These are phyloP conservation scores for Phania funesta DNA, from an alignment of 2,888 invertebrate genomes.

Conservation along the genomic window DNA sequence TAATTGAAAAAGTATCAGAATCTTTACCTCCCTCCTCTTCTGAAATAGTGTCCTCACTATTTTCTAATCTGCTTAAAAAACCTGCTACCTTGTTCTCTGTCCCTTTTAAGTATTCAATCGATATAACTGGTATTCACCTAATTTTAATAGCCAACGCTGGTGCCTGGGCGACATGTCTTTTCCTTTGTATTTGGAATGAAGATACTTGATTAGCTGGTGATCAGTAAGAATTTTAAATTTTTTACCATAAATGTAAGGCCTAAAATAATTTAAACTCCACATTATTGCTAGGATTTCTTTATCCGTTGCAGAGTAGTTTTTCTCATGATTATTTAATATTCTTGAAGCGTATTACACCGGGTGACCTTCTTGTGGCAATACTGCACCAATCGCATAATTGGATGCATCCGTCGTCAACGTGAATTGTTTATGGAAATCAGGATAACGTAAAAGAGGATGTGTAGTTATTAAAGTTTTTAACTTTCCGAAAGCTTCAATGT, in stretches of 20 bases:
- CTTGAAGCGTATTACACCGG: slow-evolving; percentile 32
- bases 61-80: no score
- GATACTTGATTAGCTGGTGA: slow-evolving; percentile 29
- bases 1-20: background rate
- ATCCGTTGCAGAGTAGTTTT: background rate
- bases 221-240: slow-evolving; percentile 30
- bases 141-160: background rate
- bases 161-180: background rate
- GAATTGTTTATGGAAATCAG: slow-evolving; percentile 15
- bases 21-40: background rate
- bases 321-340: slow-evolving; percentile 34
- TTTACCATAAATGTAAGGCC: no score
- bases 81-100: no score
- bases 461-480: background rate
- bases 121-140: background rate
- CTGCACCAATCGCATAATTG: background rate
- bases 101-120: no score
- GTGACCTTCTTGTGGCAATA: slow-evolving; percentile 11
- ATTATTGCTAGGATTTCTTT: slow-evolving; percentile 41
- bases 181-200: slow-evolving; percentile 13
- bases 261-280: slow-evolving; percentile 37
- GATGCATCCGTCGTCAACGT: background rate
- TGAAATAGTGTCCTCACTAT: background rate
- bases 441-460: slow-evolving; percentile 3
- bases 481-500: slow-evolving; percentile 23